Evolutionary conservation across 2,888 invertebrate species (phyloP).

Genomic region (Meta bourneti): DNA sequence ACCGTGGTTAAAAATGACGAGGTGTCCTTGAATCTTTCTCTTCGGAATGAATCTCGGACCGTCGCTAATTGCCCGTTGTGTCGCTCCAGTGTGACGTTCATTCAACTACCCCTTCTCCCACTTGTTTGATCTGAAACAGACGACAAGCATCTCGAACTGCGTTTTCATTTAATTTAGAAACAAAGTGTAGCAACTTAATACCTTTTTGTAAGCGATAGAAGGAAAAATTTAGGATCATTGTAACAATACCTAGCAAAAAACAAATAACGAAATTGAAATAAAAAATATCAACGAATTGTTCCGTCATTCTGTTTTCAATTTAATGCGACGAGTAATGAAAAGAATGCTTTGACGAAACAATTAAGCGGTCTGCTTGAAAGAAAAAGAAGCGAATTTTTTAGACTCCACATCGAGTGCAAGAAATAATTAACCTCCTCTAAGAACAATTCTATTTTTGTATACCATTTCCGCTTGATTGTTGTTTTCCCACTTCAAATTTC

Average conservation of each 20-base stretch:
- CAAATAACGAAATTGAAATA: background rate
- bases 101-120: too few species aligned
- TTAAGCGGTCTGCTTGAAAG: background rate
- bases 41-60: too few species aligned
- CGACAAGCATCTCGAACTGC: background rate
- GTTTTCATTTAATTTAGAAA: background rate
- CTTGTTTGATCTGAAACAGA: too few species aligned
- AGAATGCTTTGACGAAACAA: background rate
- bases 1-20: too few species aligned
- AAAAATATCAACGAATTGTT: background rate
- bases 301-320: background rate
- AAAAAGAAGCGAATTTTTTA: background rate
- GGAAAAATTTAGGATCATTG: background rate
- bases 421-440: background rate
- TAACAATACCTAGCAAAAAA: background rate
- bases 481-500: background rate
- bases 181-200: background rate
- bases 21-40: too few species aligned
- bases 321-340: background rate
- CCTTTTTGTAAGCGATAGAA: background rate
- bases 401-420: background rate
- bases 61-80: too few species aligned
- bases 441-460: background rate
- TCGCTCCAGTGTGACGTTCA: too few species aligned
- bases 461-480: background rate